Conservation (phyloP, 1,140 invertebrate species). For the Cecropterus lyciades region DNA sequence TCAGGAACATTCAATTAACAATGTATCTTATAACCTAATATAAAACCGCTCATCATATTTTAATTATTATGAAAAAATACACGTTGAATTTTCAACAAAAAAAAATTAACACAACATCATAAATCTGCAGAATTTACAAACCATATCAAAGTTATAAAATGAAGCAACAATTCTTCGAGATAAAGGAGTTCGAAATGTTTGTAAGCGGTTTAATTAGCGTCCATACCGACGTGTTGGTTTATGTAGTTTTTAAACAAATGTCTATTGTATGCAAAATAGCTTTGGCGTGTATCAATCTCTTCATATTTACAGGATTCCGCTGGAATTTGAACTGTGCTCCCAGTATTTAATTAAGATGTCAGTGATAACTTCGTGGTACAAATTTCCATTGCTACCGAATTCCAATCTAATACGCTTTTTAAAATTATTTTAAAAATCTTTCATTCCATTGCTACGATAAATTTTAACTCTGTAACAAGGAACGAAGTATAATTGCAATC, state of each 20-base stretch:
- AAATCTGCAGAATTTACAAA: constrained; percentile 28
- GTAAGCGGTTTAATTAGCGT: constrained; percentile 73
- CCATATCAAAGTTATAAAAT: constrained; percentile 30
- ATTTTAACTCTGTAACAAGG: too few species aligned
- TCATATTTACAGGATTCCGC: constrained; percentile 58
- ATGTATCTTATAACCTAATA: too few species aligned
- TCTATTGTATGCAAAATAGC: constrained; percentile 78
- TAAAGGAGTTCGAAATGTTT: constrained; percentile 41
- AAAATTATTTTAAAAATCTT: too few species aligned
- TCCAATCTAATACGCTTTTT: too few species aligned
- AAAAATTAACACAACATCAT: constrained; percentile 33
- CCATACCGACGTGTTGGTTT: constrained; percentile 62
- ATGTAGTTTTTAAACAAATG: constrained; percentile 55
- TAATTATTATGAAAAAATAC: not conserved
- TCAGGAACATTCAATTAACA: too few species aligned
- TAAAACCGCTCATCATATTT: too few species aligned
- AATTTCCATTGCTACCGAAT: too few species aligned
- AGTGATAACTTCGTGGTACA: too few species aligned
- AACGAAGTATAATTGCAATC: too few species aligned
- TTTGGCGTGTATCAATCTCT: constrained; percentile 66
- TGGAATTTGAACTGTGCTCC: not conserved
- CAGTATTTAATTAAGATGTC: too few species aligned
- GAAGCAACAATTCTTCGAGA: constrained; percentile 12
- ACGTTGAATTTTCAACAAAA: not conserved
- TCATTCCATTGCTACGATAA: too few species aligned